These are phyloP conservation scores for Callyntrura sp. DNA, from an alignment of 2,888 invertebrate species.

Conservation along the genomic window DNA sequence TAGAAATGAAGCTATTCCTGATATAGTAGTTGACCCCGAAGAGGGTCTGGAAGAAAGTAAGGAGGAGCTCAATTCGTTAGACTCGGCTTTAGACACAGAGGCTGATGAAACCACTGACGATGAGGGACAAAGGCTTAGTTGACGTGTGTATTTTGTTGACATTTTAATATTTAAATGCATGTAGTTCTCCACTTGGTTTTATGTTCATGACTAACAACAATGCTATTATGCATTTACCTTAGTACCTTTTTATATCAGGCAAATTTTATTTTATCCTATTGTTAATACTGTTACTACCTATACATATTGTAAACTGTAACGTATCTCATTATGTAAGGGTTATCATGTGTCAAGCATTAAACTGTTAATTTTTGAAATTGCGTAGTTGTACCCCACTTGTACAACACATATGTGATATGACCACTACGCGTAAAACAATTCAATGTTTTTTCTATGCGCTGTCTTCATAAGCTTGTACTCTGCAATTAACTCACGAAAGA, in stretches of 20 bases:
- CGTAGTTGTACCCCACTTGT: too few relatives aligned
- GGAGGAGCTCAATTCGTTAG: slow-evolving; percentile 81
- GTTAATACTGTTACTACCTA: slow-evolving; percentile 65
- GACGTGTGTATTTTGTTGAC: too few relatives aligned
- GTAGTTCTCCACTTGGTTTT: slow-evolving; percentile 39
- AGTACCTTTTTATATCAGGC: slow-evolving; percentile 70
- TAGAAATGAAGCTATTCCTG: slow-evolving; percentile 59
- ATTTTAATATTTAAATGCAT: too few relatives aligned
- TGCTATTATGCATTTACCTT: slow-evolving; percentile 56
- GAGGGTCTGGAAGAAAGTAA: slow-evolving; percentile 76
- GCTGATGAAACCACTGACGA: slow-evolving; percentile 81
- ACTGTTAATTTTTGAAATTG: neutral
- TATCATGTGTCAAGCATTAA: neutral
- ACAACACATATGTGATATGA: neutral
- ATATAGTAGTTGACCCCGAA: slow-evolving; percentile 37
- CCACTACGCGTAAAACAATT: neutral
- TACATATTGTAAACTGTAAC: slow-evolving; percentile 22
- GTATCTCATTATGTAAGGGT: slow-evolving; percentile 22
- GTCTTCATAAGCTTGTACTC: too few relatives aligned
- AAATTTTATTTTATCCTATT: slow-evolving; percentile 2
- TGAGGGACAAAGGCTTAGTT: slow-evolving; percentile 79
- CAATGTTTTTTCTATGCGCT: too few relatives aligned
- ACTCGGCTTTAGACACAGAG: slow-evolving; percentile 82
- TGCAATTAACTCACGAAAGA: too few relatives aligned
- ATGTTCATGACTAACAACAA: slow-evolving; percentile 64